Conservation (phyloP, 2,113 vertebrate species). For the Dipodomys merriami region DNA sequence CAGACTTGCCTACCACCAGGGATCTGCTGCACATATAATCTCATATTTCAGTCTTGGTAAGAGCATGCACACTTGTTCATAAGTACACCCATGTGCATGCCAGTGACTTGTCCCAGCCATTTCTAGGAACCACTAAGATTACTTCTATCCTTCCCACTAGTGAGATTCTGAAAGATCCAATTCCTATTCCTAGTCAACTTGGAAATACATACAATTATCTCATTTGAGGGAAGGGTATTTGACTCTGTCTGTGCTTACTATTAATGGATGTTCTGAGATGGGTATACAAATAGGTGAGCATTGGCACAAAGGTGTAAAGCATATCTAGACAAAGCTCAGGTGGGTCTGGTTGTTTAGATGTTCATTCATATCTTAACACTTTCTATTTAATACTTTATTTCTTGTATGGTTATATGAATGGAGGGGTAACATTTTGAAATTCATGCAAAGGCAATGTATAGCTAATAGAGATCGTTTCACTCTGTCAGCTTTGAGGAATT, state of each 20-base stretch:
- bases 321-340: background rate
- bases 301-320: background rate
- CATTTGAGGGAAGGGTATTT: background rate
- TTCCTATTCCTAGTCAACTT: background rate
- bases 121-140: background rate
- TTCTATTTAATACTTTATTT: background rate
- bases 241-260: background rate
- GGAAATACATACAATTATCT: background rate
- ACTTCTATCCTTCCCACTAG: background rate
- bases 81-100: accelerated
- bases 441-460: background rate
- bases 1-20: accelerated
- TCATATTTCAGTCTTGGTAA: background rate
- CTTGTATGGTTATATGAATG: background rate
- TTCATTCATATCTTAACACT: background rate
- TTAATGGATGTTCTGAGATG: background rate
- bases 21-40: background rate
- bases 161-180: background rate
- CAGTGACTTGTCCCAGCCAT: background rate
- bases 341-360: background rate
- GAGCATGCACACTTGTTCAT: background rate
- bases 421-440: background rate
- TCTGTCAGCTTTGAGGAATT: background rate
- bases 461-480: background rate
- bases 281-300: accelerated